Base-by-base conservation (phyloP, 1,140 invertebrate species). In the Bradynema listronoti region DNA sequence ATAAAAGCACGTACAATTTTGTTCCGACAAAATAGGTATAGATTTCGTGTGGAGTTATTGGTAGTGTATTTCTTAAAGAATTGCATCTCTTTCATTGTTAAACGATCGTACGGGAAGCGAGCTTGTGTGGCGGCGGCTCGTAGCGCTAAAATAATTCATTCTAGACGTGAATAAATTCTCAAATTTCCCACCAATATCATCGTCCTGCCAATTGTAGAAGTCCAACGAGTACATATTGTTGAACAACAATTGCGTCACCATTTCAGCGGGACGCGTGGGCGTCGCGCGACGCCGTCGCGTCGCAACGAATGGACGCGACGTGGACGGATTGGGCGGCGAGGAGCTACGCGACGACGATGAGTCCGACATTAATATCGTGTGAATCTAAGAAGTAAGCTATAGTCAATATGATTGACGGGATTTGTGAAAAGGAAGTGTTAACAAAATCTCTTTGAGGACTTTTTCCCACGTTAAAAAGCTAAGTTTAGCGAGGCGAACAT, bases 1-100 rank as follows among this genome's bases (percentile, higher is more conserved):
- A 24, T 29, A 30, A 25, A 4, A 50, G 16, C 14, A 50, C 34
- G 16, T 16, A 72, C 79, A 79, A 66, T 81, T 78, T 58, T 80
- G 79, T 46, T 80, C 77, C 65, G 80, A 78, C 32, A 75, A 76
- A 61, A 72, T 1, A 72, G 45, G 39, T 68, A 69, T 3, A 66
- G 19, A 19, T 61, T 56, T 14, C 46, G 33, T 29, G 58, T 43
- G 3, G 62, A 39, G 27, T 69, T 42, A 42, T 33, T 32, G 14
- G 27, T 58, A 11, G 32, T 43, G 19, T 58, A 42, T 27, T 72
- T 61, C n/a, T 64, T 32, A 29, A 69, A 69, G 22, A 68, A 33
- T 14, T 80, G 79, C 39, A 81, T 55, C 62, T 81, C 80, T 77
- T 39, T 9, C 56, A 51, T 56, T 24, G 60, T 63, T 51, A 73